Evolutionary conservation across 2,113 vertebrate genomes (phyloP).

Genomic region (Stigmatopora nigra): DNA sequence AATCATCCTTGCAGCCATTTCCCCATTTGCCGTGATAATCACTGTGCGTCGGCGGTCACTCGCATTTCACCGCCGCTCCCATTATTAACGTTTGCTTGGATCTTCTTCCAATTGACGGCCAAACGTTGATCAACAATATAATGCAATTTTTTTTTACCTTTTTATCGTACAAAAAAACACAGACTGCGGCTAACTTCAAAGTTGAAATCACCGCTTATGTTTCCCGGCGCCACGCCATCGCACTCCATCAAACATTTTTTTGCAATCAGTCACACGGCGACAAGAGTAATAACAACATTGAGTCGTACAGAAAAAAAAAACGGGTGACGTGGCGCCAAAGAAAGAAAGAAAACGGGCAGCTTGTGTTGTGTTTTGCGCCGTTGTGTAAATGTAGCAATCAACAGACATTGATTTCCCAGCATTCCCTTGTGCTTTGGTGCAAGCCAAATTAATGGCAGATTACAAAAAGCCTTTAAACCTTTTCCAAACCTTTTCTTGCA

Average conservation of each 20-base stretch:
- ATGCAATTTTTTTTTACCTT: neutral
- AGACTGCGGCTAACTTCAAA: neutral
- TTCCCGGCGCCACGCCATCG: neutral
- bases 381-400: conserved; percentile 60
- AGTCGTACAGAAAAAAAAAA: conserved; percentile 3
- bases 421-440: conserved; percentile 50
- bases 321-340: neutral
- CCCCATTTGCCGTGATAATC: neutral
- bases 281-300: conserved; percentile 19
- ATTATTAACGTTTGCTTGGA: neutral
- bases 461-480: conserved; percentile 37
- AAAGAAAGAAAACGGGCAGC: conserved; percentile 4
- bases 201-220: conserved; percentile 14
- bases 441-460: conserved; percentile 56
- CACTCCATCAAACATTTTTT: conserved; percentile 7
- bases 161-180: neutral
- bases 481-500: conserved; percentile 8
- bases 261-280: conserved; percentile 42
- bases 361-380: conserved; percentile 52
- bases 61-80: neutral
- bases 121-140: neutral
- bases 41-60: neutral
- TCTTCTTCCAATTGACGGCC: neutral
- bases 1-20: neutral
- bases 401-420: conserved; percentile 55